Evolutionary conservation across 2,113 vertebrate species (phyloP), one percentile per base, ranked within the genome.

Genomic region (Thryonomys swinderianus): DNA sequence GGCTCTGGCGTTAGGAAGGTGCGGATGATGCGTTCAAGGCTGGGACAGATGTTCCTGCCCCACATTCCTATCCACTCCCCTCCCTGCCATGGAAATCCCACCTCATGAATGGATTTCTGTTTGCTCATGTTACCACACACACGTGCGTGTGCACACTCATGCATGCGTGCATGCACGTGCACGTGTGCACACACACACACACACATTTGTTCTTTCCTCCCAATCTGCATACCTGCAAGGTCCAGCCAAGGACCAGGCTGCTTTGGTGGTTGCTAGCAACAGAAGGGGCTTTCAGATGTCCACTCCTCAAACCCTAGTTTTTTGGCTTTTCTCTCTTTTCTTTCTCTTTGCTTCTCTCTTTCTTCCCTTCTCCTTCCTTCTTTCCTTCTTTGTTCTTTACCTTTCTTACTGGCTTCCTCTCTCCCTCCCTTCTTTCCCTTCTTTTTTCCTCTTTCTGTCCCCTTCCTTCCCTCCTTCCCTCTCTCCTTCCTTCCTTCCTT

Each of bases 51-150:
- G 80, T 59, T 45, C 71, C 80, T 21, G 76, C 25, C 73, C 30
- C 25, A 7, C 61, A 9, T 86, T 45, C 53, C 53, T 17, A 0
- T 1, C 82, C 2, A 6, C 2, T 32, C 89, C 81, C 7, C 51
- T 37, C 4, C 86, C 78, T 71, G 76, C 67, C 62, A 3, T 45
- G 94, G 95, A 92, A 71, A 93, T 84, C 66, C 83, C 64, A 3
- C 18, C 93, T 87, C 93, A 40, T 81, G 64, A 5, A 66, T n/a
- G 76, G 91, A 78, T 67, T 85, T 95, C 92, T 94, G 84, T 96
- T 95, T 96, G 92, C 40, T 69, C 64, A 57, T 93, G 69, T 51
- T 1, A 5, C 79, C 32, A 40, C 45, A 25, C 34, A 80, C 71
- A 45, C 25, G 17, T 30, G 37, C 16, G 11, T 18, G 25, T 25